Evolutionary conservation across 2,113 vertebrate genomes (phyloP).

Genomic region (Leptosomus discolor): DNA sequence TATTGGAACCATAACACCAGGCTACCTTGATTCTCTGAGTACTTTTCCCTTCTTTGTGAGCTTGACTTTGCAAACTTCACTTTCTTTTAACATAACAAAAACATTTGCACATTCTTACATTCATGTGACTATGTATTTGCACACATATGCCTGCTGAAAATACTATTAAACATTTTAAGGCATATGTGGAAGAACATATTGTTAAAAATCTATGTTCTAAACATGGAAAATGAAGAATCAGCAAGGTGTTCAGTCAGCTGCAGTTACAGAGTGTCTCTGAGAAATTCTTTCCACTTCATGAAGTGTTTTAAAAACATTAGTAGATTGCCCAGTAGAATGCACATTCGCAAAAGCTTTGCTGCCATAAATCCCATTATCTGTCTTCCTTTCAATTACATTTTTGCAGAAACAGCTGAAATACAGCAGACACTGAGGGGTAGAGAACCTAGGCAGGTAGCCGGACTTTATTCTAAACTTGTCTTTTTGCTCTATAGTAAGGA

Average conservation of each 20-base stretch:
- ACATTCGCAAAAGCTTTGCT: not conserved
- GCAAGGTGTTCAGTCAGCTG: not conserved
- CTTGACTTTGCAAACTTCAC: not conserved
- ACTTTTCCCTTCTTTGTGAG: not conserved
- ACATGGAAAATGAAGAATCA: not conserved
- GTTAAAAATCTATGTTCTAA: not conserved
- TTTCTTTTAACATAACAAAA: not conserved
- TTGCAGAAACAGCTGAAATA: not conserved
- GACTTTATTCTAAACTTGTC: not conserved
- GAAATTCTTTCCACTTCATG: not conserved
- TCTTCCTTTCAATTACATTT: not conserved
- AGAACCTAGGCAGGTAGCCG: not conserved
- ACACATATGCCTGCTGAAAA: not conserved
- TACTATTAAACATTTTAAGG: not conserved
- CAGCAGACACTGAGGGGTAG: not conserved
- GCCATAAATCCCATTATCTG: not conserved
- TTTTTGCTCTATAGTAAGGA: not conserved
- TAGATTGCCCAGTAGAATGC: not conserved
- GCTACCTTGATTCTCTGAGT: not conserved
- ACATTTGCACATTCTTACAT: not conserved
- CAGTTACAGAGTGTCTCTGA: not conserved
- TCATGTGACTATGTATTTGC: accelerated
- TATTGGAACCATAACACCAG: not conserved
- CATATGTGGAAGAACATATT: not conserved
- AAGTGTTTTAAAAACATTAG: not conserved